Evolutionary conservation across 2,113 vertebrate genomes (phyloP).

Genomic region (Macquaria australasica): DNA sequence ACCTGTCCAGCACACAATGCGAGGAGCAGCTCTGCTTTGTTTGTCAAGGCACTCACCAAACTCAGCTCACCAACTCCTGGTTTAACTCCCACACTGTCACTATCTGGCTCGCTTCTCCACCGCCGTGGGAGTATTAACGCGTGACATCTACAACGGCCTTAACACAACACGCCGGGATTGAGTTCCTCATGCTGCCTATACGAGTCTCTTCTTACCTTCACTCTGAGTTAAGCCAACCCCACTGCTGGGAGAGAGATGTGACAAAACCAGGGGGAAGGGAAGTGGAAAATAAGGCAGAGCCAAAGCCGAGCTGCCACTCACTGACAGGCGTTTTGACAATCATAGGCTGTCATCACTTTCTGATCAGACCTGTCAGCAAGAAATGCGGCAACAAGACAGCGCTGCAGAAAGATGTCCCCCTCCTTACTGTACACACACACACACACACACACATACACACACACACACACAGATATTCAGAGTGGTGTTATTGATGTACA

Average conservation of each 20-base stretch:
- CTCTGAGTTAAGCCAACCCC: slow-evolving; percentile 77
- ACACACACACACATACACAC: slow-evolving; percentile 40
- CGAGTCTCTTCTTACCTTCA: slow-evolving; percentile 76
- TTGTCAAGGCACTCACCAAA: slow-evolving; percentile 78
- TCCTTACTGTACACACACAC: slow-evolving; percentile 52
- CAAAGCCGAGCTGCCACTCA: slow-evolving; percentile 84
- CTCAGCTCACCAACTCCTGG: slow-evolving; percentile 69
- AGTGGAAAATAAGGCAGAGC: slow-evolving; percentile 80
- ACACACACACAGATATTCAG: slow-evolving; percentile 54
- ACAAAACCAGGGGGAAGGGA: slow-evolving; percentile 78
- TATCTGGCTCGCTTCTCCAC: slow-evolving; percentile 59
- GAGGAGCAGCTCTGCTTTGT: slow-evolving; percentile 65
- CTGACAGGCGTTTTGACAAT: slow-evolving; percentile 86
- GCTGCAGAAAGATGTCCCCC: slow-evolving; percentile 70
- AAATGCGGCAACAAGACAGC: slow-evolving; percentile 80
- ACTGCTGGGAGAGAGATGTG: slow-evolving; percentile 79
- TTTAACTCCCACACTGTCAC: slow-evolving; percentile 81
- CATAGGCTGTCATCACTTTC: slow-evolving; percentile 86
- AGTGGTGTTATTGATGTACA: slow-evolving; percentile 83
- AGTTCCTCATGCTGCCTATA: slow-evolving; percentile 73
- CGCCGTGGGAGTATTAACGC: slow-evolving; percentile 75
- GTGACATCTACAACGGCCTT: slow-evolving; percentile 80
- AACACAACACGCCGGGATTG: slow-evolving; percentile 77
- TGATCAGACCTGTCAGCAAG: slow-evolving; percentile 86
- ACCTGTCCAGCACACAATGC: slow-evolving; percentile 73